Evolutionary conservation across 2,113 vertebrate species (phyloP), one percentile per base, ranked within the genome.

Genomic region (Colinus virginianus): DNA sequence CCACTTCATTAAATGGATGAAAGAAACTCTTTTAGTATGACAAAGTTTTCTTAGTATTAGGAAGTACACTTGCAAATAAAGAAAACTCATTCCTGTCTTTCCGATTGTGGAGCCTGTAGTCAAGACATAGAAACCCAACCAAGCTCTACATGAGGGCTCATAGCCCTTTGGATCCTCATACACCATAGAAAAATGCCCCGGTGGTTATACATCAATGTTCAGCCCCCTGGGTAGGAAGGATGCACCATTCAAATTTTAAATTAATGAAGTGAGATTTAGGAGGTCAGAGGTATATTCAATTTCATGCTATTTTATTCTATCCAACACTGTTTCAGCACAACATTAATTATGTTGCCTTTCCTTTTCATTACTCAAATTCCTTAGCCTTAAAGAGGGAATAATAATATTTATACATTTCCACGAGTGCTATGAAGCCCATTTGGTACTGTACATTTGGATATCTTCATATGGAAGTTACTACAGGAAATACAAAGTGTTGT

Each of bases 261-360:
- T 82, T 34, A 87, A 76, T 45, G n/a, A 75, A 87, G 3, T 58
- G 75, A 92, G 45, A 43, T 82, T 84, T 67, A 62, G 62, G n/a
- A 88, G 45, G 32, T 76, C 80, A 92, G 83, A 88, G 14, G 2
- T 88, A 1, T 46, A 28, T 72, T 80, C 87, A 38, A 77, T 79
- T 92, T 87, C 16, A 26, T 20, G 2, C 48, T 75, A 45, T 32
- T 30, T 20, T 43, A 42, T 43, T 18, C 34, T 87, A 21, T 42
- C 38, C 28, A 70, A 42, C 3, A 0, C 4, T 48, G 48, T 48
- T 83, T 6, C 15, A 43, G 9, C 46, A 64, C 0, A 1, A 78
- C 67, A 59, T 90, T 32, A 15, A 30, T 15, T 21, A 72, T 1
- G 1, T 66, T 75, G 66, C 38, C 16, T 55, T 11, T 88, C 23